Conservation (phyloP, 2,113 vertebrate species). For the Catharus minimus region DNA sequence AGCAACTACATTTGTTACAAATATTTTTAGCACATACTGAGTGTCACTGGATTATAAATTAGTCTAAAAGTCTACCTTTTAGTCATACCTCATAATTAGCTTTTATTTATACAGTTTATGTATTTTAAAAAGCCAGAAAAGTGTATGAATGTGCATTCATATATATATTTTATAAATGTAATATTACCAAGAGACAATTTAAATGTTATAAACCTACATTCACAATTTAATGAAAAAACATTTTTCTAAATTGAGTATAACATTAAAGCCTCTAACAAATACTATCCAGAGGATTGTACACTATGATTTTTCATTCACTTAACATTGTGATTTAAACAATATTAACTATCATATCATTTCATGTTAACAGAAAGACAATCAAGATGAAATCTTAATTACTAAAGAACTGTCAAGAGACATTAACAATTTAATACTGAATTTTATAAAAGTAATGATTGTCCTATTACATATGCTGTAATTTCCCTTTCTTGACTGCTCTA, state of each 20-base stretch:
- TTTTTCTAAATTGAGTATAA: neutral
- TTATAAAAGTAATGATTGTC: constrained; percentile 43
- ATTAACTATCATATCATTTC: constrained; percentile 45
- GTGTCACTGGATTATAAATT: neutral
- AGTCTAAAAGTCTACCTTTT: neutral
- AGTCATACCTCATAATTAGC: neutral
- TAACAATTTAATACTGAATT: constrained; percentile 37
- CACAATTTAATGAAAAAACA: neutral
- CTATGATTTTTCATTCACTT: constrained; percentile 37
- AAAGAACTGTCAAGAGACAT: constrained; percentile 42
- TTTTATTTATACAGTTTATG: neutral
- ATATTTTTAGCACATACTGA: neutral
- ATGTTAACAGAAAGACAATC: constrained; percentile 40
- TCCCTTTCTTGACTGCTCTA: constrained; percentile 19
- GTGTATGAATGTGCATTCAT: neutral
- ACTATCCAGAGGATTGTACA: neutral
- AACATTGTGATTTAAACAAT: constrained; percentile 51
- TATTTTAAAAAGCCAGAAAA: neutral
- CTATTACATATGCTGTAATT: constrained; percentile 39
- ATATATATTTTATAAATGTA: neutral
- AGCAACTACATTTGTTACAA: neutral
- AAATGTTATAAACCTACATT: neutral
- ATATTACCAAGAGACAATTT: neutral
- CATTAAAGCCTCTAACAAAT: neutral
- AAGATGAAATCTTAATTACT: constrained; percentile 51